phyloP scores from a whole-genome alignment of 2,113 vertebrate species.

The Planiliza haematocheilus region DNA sequence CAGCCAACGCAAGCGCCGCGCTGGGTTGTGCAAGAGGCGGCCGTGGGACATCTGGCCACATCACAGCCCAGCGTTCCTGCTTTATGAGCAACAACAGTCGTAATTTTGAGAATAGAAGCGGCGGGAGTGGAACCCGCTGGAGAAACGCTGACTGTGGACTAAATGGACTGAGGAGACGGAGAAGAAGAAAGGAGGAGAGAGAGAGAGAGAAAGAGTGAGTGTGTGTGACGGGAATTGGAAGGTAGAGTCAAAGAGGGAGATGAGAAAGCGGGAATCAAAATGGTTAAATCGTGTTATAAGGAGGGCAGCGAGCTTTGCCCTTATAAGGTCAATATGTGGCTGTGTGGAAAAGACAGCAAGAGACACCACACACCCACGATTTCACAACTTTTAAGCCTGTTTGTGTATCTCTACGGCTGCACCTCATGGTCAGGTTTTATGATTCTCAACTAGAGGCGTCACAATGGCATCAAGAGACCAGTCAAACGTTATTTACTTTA shows the following conservation, averaged over 20 bases:
- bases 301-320: slow-evolving; percentile 41
- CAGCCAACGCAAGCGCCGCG: slow-evolving; percentile 71
- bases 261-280: slow-evolving; percentile 10
- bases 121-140: slow-evolving; percentile 43
- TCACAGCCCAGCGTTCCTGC: slow-evolving; percentile 59
- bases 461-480: too few species aligned
- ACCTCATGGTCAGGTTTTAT: too few species aligned
- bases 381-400: neutral
- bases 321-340: slow-evolving; percentile 50
- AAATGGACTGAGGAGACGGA: slow-evolving; percentile 17
- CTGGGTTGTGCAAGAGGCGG: slow-evolving; percentile 65
- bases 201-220: neutral
- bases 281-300: slow-evolving; percentile 26
- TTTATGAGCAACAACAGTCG: slow-evolving; percentile 71
- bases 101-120: slow-evolving; percentile 69
- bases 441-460: too few species aligned
- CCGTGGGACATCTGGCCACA: slow-evolving; percentile 72
- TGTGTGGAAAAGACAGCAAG: neutral
- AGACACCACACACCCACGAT: neutral
- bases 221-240: slow-evolving; percentile 31
- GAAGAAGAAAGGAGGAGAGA: slow-evolving; percentile 4
- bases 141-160: slow-evolving; percentile 60
- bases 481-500: too few species aligned
- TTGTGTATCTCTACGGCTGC: neutral
- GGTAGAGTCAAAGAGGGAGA: slow-evolving; percentile 13